A percentile compares a stretch with the other conserved stretches of the same genome.
Conservation (phyloP, 2,113 vertebrate genomes). For the Malurus melanocephalus region DNA sequence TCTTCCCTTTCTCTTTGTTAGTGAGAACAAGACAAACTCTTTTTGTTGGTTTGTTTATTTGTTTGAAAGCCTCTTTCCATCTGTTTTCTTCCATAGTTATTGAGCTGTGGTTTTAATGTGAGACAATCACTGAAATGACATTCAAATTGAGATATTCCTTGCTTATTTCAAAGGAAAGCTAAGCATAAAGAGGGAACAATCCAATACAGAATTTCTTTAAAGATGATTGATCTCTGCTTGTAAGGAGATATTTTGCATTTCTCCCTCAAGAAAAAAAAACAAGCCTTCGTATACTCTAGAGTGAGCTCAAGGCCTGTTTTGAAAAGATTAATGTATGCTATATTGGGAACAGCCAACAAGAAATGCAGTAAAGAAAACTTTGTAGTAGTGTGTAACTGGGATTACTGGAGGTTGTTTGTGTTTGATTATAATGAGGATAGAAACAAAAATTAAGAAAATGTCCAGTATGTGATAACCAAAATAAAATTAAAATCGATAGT, state of each 20-base stretch:
- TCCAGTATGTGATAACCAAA: not conserved
- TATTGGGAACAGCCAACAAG: not conserved
- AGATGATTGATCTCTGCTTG: conserved; percentile 15
- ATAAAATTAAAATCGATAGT: not conserved
- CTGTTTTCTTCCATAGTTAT: not conserved
- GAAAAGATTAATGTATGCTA: not conserved
- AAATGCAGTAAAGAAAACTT: not conserved
- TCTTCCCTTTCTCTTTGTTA: not conserved
- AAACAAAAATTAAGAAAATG: not conserved
- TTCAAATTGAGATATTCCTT: not conserved
- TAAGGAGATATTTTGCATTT: not conserved
- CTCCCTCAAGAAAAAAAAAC: not conserved
- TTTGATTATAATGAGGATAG: not conserved
- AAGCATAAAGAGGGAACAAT: conserved; percentile 29
- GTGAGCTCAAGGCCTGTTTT: not conserved
- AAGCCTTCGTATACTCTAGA: not conserved
- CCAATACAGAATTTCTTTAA: conserved; percentile 37
- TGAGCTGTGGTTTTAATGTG: not conserved
- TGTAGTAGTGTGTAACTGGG: not conserved
- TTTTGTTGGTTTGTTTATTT: not conserved
- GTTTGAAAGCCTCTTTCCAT: not conserved
- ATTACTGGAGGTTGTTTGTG: not conserved
- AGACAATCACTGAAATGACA: not conserved
- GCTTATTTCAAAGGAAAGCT: conserved; percentile 23
- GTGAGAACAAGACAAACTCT: not conserved